phyloP scores from a whole-genome alignment of 2,113 vertebrate species.

The Mobula birostris region DNA sequence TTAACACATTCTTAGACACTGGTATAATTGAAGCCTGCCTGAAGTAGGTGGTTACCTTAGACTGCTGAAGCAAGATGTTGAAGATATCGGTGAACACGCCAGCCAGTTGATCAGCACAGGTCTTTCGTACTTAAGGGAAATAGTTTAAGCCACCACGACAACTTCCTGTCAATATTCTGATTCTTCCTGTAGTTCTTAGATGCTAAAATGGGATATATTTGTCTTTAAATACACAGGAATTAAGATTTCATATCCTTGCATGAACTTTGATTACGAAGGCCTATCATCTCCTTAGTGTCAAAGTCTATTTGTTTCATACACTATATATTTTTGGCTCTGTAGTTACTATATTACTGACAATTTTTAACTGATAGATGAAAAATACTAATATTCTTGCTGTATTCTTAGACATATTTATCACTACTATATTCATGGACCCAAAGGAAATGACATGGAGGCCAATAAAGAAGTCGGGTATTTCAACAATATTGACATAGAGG shows the following conservation, averaged over 20 bases:
- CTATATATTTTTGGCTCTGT: background rate
- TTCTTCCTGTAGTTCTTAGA: background rate
- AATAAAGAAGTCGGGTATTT: conserved; percentile 43
- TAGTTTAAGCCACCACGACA: background rate
- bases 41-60: too few species aligned
- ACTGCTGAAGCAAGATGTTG: too few species aligned
- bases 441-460: conserved; percentile 61
- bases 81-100: too few species aligned
- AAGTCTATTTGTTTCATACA: background rate
- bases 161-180: background rate
- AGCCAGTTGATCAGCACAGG: too few species aligned
- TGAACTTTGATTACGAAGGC: too few species aligned
- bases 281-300: background rate
- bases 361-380: background rate
- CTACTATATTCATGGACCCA: conserved; percentile 84
- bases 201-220: background rate
- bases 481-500: conserved; percentile 76
- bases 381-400: conserved; percentile 4
- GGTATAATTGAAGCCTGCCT: too few species aligned
- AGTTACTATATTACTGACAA: background rate
- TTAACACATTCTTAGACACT: too few species aligned
- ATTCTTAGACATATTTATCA: conserved; percentile 83
- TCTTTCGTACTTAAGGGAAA: background rate
- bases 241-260: too few species aligned
- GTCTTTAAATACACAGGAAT: too few species aligned